Evolutionary conservation across 2,113 vertebrate genomes (phyloP).

Genomic region (Miniopterus natalensis): DNA sequence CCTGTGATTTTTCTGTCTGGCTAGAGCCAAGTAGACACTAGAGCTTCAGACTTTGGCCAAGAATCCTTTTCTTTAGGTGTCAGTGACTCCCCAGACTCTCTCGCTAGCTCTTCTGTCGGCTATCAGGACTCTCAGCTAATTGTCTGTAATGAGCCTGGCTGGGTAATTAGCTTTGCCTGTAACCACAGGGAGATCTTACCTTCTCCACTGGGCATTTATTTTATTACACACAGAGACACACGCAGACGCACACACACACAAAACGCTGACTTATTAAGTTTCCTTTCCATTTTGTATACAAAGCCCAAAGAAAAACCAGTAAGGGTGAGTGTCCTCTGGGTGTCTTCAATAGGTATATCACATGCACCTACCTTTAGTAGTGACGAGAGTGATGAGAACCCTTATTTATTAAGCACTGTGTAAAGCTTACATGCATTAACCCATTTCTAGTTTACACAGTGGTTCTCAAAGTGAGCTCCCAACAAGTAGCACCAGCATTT

Average conservation of each 20-base stretch:
- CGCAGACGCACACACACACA: not conserved
- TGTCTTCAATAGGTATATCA: not conserved
- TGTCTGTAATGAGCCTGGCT: slow-evolving; percentile 55
- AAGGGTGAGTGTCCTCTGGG: not conserved
- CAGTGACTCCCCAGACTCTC: slow-evolving; percentile 11
- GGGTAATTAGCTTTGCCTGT: not conserved
- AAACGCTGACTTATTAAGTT: not conserved
- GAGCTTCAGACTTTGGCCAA: not conserved
- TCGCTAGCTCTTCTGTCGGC: not conserved
- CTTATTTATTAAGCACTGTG: not conserved
- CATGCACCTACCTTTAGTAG: not conserved
- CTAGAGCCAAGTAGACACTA: not conserved
- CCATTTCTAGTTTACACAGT: not conserved
- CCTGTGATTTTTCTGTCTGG: slow-evolving; percentile 10
- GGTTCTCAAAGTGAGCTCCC: not conserved
- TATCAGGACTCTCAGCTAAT: slow-evolving; percentile 8
- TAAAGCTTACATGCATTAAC: not conserved
- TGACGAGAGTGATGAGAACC: accelerated
- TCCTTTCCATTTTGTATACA: slow-evolving; percentile 18
- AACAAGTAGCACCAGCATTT: accelerated
- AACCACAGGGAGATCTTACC: not conserved
- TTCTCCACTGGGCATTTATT: slow-evolving; percentile 4
- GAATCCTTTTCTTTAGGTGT: not conserved
- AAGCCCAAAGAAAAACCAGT: not conserved
- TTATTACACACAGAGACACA: not conserved